These are phyloP conservation scores for Drosophila formosana DNA, from an alignment of 2,888 invertebrate genomes.

Conservation along the genomic window DNA sequence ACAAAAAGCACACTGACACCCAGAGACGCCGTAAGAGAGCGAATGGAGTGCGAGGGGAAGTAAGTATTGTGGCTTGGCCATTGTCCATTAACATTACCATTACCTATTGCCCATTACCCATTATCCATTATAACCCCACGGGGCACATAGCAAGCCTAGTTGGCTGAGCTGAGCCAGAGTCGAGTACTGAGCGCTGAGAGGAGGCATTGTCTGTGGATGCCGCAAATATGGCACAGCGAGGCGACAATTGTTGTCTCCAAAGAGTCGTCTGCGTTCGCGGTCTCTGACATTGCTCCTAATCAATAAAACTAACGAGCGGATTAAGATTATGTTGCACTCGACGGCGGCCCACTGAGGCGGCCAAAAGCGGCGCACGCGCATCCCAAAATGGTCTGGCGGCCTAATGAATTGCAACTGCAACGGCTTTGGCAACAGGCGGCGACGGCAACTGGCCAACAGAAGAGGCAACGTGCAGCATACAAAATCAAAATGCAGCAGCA, in stretches of 20 bases:
- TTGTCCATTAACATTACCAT: slow-evolving; percentile 32
- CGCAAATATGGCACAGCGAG: slow-evolving; percentile 81
- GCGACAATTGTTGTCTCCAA: slow-evolving; percentile 83
- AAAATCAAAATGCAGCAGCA: slow-evolving; percentile 58
- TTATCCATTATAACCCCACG: slow-evolving; percentile 39
- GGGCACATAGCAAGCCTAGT: slow-evolving; percentile 45
- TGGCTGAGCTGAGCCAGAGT: slow-evolving; percentile 5
- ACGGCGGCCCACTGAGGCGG: slow-evolving; percentile 40
- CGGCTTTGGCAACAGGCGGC: background rate
- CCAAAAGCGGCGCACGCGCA: slow-evolving; percentile 82
- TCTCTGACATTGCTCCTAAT: slow-evolving; percentile 70
- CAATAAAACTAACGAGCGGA: slow-evolving; percentile 81
- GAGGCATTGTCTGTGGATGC: slow-evolving; percentile 52
- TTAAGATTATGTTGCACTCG: slow-evolving; percentile 76
- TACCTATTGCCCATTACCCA: slow-evolving; percentile 23
- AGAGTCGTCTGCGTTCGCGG: slow-evolving; percentile 61
- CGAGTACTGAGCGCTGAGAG: slow-evolving; percentile 8
- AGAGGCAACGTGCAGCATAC: slow-evolving; percentile 56
- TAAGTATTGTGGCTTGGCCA: slow-evolving; percentile 26
- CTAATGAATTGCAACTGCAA: slow-evolving; percentile 75
- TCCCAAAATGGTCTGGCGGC: slow-evolving; percentile 72
- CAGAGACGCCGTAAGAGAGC: background rate
- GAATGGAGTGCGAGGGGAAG: background rate
- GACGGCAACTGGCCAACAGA: slow-evolving; percentile 12
- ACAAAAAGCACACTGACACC: slow-evolving; percentile 16